These are phyloP conservation scores for Lithophane leautieri DNA, from an alignment of 2,888 invertebrate genomes.

Conservation along the genomic window DNA sequence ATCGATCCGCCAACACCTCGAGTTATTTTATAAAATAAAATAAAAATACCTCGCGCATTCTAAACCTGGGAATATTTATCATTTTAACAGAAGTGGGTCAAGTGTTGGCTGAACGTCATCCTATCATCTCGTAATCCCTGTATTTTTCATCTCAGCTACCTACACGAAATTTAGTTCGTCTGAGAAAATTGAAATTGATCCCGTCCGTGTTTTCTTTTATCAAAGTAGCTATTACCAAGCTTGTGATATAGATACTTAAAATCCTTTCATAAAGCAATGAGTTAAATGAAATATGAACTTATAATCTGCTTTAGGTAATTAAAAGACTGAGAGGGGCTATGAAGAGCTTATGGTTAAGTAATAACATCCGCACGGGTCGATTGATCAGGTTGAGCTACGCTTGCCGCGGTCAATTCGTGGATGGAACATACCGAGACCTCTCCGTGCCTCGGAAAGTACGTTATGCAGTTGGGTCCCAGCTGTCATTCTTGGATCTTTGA, in stretches of 20 bases:
- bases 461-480: no score
- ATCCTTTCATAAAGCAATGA: neutral
- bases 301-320: no score
- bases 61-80: conserved; percentile 51
- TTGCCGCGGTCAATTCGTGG: no score
- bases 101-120: conserved; percentile 46
- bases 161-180: conserved; percentile 29
- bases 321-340: no score
- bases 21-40: conserved; percentile 36
- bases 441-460: no score
- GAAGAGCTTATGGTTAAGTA: no score
- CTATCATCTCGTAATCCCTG: conserved; percentile 47
- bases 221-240: neutral
- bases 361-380: no score
- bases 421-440: no score
- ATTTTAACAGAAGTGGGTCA: conserved; percentile 61
- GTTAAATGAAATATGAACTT: neutral
- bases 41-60: conserved; percentile 48
- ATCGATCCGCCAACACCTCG: conserved; percentile 33
- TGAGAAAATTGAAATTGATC: conserved; percentile 32
- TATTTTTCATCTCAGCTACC: conserved; percentile 53
- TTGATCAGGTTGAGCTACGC: no score
- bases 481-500: no score
- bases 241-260: neutral
- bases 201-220: neutral